Base-by-base conservation (phyloP, 2,797 vertebrate species). In the Dryobates pubescens region DNA sequence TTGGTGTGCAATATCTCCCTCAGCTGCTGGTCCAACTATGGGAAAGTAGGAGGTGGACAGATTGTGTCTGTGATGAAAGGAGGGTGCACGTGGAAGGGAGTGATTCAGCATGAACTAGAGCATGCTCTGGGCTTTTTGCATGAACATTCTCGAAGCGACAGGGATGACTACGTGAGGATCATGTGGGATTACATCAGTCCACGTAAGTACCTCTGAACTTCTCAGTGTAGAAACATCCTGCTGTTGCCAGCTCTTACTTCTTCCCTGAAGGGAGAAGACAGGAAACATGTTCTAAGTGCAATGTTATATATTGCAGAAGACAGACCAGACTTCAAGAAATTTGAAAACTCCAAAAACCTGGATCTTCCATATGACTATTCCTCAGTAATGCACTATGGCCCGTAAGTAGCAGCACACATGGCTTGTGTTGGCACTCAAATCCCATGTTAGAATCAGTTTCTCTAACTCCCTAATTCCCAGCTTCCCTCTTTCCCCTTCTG, bases 351-450 rank as follows among this genome's bases (percentile, higher is more conserved):
- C n/a, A 98, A 98, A 84, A 99, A 98, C 91, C 94, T 98, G 54
- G 98, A 95, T 70, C 98, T 98, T 74, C 97, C 97, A 0, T 99
- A 99, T 84, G 98, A 99, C 94, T 99, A 98, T 80, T 96, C 84
- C 89, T 99, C 98, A 56, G 97, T 99, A 74, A 98, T 99, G 98
- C 98, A 99, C 97, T 99, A 99, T 45, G 98, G 98, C 95, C 97
- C 98, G 98, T 98, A 92, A 95, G 95, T 95, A 92, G 47, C 68
- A 79, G 41, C 63, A 7, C 23, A 1, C 11, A 38, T 26, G 34
- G 7, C 30, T 75, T 30, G 59, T 51, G 23, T 23, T n/a, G 26
- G n/a, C 77, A 36, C 16, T 84, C 59, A 45, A 36, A 72, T 70
- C 23, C 87, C 30, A 30, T 17, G 7, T 19, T 22, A 41, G 23